Conservation (phyloP, 2,797 vertebrate species). For the Astyanax mexicanus region DNA sequence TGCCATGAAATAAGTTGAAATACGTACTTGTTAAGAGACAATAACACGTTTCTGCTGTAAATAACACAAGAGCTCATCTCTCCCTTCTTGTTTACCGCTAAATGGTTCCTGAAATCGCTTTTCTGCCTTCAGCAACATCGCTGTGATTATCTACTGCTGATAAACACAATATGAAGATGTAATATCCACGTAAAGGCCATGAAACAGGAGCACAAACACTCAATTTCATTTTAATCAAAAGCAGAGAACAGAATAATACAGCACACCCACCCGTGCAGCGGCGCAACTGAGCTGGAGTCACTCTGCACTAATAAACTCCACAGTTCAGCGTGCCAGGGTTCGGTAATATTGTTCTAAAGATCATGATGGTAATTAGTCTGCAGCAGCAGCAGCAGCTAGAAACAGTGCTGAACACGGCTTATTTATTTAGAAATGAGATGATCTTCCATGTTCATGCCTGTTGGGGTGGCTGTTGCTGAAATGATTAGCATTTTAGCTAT, state of each 20-base stretch:
- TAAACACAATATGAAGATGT: conserved; percentile 52
- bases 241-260: conserved; percentile 17
- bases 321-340: conserved; percentile 27
- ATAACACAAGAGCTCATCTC: conserved; percentile 59
- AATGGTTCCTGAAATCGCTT: conserved; percentile 54
- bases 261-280: not conserved
- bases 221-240: conserved; percentile 51
- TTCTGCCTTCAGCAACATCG: conserved; percentile 50
- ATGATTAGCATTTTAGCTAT: conserved; percentile 21
- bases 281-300: not conserved
- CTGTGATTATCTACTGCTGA: conserved; percentile 58
- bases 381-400: conserved; percentile 27
- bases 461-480: conserved; percentile 9
- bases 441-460: conserved; percentile 18
- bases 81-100: conserved; percentile 59
- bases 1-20: conserved; percentile 55
- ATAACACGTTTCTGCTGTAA: conserved; percentile 59
- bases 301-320: not conserved
- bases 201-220: conserved; percentile 44
- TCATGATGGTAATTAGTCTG: conserved; percentile 41
- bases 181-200: conserved; percentile 53
- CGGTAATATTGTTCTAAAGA: conserved; percentile 37
- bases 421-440: conserved; percentile 32
- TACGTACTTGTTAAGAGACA: conserved; percentile 59
- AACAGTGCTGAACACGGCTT: conserved; percentile 10